A percentile compares a stretch with the other conserved stretches of the same genome.
Evolutionary conservation across 2,797 vertebrate species (phyloP).

Genomic region (Scyliorhinus canicula): DNA sequence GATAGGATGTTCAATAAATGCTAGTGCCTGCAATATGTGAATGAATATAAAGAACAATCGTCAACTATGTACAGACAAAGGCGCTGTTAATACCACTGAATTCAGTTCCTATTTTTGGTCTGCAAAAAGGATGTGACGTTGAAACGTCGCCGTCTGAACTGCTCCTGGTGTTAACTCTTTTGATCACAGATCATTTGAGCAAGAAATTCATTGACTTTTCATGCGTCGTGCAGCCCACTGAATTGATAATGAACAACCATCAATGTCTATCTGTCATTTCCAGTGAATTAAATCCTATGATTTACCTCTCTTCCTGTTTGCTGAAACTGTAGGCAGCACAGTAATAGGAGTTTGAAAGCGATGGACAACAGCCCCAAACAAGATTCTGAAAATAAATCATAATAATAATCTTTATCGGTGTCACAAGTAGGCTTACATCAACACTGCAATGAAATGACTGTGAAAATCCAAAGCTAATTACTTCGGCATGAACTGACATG

Average conservation of each 20-base stretch:
- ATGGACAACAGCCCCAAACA: background rate
- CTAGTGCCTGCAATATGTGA: background rate
- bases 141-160: background rate
- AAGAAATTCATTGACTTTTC: background rate
- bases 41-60: background rate
- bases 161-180: background rate
- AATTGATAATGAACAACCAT: background rate
- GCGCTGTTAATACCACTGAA: background rate
- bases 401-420: no score
- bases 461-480: background rate
- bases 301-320: background rate
- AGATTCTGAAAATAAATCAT: background rate
- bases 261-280: background rate
- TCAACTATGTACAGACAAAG: background rate
- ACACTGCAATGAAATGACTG: no score
- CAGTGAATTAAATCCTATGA: background rate
- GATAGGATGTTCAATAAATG: background rate
- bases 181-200: background rate
- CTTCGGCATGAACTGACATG: background rate
- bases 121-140: background rate
- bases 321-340: background rate
- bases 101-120: background rate
- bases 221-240: background rate
- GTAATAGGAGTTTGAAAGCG: background rate
- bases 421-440: no score